phyloP scores from a whole-genome alignment of 2,113 vertebrate species.

The Tiliqua scincoides region DNA sequence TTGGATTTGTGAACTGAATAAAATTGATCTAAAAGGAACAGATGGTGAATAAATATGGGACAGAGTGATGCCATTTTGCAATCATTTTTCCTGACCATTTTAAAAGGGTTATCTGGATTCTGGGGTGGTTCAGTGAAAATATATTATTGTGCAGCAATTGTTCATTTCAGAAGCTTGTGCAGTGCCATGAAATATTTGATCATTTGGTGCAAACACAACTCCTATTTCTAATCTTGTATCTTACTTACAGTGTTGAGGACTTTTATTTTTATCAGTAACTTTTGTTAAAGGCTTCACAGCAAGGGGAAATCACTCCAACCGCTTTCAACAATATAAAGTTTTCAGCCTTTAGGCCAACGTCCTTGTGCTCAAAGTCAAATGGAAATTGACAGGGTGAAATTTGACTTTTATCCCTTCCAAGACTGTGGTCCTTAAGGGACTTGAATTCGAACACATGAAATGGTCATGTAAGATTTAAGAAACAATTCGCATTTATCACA shows the following conservation, averaged over 20 bases:
- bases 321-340: background rate
- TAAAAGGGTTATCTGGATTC: conserved; percentile 4
- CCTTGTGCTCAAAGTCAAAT: background rate
- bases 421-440: no score
- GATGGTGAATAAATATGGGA: background rate
- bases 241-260: background rate
- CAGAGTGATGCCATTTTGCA: conserved; percentile 1
- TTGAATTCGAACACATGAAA: background rate
- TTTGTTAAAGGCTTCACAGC: background rate
- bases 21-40: conserved; percentile 6
- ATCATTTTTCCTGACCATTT: background rate
- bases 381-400: background rate
- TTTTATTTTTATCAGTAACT: background rate
- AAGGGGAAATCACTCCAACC: background rate
- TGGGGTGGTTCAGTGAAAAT: background rate
- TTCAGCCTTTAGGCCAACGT: background rate
- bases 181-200: conserved; percentile 4
- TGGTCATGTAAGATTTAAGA: background rate
- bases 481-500: background rate
- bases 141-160: conserved; percentile 2
- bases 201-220: conserved; percentile 3
- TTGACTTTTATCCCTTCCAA: background rate
- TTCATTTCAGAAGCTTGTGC: background rate
- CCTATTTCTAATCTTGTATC: conserved; percentile 13
- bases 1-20: background rate